Conservation (phyloP, 2,888 invertebrate genomes). For the Lasioglossum marginatum region DNA sequence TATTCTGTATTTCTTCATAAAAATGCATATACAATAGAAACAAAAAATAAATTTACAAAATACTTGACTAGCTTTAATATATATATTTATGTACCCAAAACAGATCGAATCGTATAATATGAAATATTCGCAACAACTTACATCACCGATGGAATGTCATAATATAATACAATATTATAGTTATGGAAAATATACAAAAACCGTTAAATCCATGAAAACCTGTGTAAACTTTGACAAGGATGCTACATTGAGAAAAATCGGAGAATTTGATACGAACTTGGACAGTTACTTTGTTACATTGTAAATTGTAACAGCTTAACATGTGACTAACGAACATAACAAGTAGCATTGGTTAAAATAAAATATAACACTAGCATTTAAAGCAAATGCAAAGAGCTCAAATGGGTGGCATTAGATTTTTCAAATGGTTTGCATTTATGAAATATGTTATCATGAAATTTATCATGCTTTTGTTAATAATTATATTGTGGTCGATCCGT, state of each 20-base stretch:
- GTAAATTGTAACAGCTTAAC: not conserved
- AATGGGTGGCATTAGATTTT: not conserved
- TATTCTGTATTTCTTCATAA: not conserved
- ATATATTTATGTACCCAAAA: not conserved
- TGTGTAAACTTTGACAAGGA: no score
- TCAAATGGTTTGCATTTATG: no score
- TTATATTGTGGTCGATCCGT: not conserved
- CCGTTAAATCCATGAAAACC: not conserved
- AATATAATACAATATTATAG: not conserved
- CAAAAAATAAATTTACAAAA: not conserved
- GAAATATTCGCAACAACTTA: not conserved
- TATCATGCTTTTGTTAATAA: conserved; percentile 20
- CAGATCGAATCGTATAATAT: not conserved
- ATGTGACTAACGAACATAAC: not conserved
- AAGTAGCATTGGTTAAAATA: not conserved
- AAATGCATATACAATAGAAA: not conserved
- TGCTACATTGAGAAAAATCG: not conserved
- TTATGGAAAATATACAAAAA: not conserved
- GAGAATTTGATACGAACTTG: not conserved
- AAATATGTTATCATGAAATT: not conserved
- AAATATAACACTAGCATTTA: not conserved
- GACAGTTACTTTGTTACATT: not conserved
- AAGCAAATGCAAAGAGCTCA: not conserved
- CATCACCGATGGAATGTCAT: not conserved
- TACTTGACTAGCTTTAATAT: not conserved